Evolutionary conservation across 2,888 invertebrate genomes (phyloP).

Genomic region (Erynnis tages): DNA sequence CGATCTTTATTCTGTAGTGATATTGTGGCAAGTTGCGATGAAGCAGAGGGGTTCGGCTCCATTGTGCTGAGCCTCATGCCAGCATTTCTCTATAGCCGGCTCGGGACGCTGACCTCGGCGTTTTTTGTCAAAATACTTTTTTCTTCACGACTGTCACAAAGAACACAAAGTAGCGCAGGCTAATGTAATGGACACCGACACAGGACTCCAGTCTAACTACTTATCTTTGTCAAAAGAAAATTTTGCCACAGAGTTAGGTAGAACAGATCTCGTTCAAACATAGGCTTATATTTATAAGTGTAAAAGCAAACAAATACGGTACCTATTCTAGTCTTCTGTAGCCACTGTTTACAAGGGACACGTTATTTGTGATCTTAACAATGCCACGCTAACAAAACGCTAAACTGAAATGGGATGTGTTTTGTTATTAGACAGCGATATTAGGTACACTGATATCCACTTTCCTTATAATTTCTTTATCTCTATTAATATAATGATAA

Average conservation of each 20-base stretch:
- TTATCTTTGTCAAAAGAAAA: conserved; percentile 16
- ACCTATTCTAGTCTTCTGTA: too few species aligned
- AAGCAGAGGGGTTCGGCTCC: conserved; percentile 43
- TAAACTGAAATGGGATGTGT: neutral
- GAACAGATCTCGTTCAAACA: too few species aligned
- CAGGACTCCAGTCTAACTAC: conserved; percentile 18
- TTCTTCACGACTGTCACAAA: conserved; percentile 21
- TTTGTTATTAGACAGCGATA: too few species aligned
- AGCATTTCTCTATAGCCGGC: conserved; percentile 30
- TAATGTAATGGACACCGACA: conserved; percentile 25
- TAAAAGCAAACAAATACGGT: too few species aligned
- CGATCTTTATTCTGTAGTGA: too few species aligned
- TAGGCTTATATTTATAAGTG: too few species aligned
- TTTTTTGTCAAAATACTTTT: conserved; percentile 28
- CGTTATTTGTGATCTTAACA: too few species aligned
- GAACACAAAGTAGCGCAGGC: conserved; percentile 26
- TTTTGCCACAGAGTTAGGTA: neutral
- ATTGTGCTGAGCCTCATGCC: conserved; percentile 33
- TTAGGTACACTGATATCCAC: too few species aligned
- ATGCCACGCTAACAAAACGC: neutral
- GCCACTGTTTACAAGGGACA: too few species aligned
- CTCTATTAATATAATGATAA: too few species aligned
- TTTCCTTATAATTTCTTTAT: too few species aligned
- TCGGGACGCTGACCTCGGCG: conserved; percentile 29
- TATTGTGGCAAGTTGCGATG: conserved; percentile 70